Evolutionary conservation across 2,888 invertebrate genomes (phyloP), one percentile per base, ranked within the genome.

Genomic region (Agrypnus murinus): DNA sequence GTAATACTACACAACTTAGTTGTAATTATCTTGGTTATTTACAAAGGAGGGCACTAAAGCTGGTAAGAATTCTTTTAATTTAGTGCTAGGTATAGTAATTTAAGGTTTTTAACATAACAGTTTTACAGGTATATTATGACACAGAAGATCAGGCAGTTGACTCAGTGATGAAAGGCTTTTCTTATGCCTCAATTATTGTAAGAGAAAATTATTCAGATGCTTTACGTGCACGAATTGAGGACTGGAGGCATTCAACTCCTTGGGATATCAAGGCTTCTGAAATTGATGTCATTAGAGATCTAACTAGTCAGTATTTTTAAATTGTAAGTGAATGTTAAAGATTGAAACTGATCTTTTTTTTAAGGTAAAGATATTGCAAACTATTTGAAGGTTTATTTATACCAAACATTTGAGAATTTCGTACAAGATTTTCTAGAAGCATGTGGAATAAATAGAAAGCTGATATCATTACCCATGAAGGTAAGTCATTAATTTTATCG

Each of bases 291-390:
- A 90, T 90, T 77, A 88, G 95, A 87, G 96, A 96, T 79, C 93
- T 95, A 87, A 93, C 95, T 76, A 96, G 96, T 96, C 85, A 88
- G 89, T 84, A 34, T 40, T 19, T 14, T 31, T 12, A 19, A 25
- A 45, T 25, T 25, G 2, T 7, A n/a, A 31, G 3, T 10, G 2
- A 12, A 32, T n/a, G 6, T 32, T 0, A 50, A 25, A 6, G 2
- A 17, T n/a, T 32, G 19, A 48, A 6, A 25, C 9, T n/a, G 32
- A 12, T 17, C 6, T 19, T 25, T 38, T 84, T 85, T 68, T 86
- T n/a, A n/a, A 97, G 97, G 97, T 87, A 95, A 97, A 83, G 96
- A 97, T 87, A 95, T 97, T 71, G 93, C 94, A 1, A 91, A 93
- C 79, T 89, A 94, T 80, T 85, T 97, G 50, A 90, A 91, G 77